A percentile compares a stretch with the other conserved stretches of the same genome.
Conservation (phyloP, 2,113 vertebrate species). For the Oreotrochilus melanogaster region DNA sequence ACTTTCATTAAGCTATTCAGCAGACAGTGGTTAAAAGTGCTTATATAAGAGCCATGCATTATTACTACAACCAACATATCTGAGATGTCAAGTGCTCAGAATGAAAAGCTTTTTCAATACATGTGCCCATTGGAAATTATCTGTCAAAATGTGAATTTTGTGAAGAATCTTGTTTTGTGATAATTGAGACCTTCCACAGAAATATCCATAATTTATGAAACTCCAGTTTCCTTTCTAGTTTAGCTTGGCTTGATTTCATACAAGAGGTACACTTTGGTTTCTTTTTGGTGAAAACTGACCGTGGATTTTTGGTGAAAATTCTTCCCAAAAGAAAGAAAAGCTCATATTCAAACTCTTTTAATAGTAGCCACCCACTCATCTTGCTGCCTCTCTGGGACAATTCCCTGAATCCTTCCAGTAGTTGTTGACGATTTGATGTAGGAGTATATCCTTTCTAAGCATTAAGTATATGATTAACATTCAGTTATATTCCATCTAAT, state of each 20-base stretch:
- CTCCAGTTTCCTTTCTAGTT: background rate
- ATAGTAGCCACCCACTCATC: background rate
- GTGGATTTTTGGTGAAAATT: background rate
- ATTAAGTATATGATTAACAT: background rate
- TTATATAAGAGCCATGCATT: background rate
- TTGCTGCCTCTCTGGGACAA: background rate
- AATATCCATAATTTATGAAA: background rate
- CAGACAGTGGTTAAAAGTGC: background rate
- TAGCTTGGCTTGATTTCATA: background rate
- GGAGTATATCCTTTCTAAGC: background rate
- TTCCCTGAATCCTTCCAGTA: background rate
- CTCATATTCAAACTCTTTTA: background rate
- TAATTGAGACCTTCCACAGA: background rate
- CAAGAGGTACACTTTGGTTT: rapidly evolving
- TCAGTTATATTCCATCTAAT: background rate
- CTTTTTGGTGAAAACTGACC: background rate
- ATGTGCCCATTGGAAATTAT: background rate
- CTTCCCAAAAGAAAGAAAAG: background rate
- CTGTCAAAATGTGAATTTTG: background rate
- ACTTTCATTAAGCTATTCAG: background rate
- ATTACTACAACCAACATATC: background rate
- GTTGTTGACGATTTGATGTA: background rate
- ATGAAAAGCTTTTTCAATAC: background rate
- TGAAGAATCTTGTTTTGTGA: background rate
- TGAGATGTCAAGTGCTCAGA: background rate